Evolutionary conservation across 2,113 vertebrate species (phyloP).

Genomic region (Rousettus leschenaultii): DNA sequence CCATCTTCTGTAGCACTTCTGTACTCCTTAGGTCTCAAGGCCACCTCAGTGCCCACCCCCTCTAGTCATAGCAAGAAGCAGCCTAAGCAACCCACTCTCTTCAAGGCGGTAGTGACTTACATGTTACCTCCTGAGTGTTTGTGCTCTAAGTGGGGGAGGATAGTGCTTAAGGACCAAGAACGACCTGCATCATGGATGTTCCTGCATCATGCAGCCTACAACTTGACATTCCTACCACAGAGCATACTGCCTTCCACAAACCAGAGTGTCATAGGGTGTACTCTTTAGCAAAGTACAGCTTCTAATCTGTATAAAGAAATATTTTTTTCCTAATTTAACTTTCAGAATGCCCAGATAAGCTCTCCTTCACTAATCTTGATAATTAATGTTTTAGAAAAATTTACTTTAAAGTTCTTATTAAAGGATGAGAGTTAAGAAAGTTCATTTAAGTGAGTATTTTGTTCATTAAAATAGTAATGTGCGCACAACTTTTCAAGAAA

Average conservation of each 20-base stretch:
- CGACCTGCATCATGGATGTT: not conserved
- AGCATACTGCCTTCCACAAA: not conserved
- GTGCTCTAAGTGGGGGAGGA: not conserved
- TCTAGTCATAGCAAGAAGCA: not conserved
- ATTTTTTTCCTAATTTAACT: not conserved
- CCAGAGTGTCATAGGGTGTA: fast-evolving
- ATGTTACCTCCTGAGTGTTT: not conserved
- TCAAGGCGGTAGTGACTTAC: not conserved
- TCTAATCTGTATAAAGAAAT: not conserved
- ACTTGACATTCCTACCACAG: not conserved
- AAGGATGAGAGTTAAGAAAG: not conserved
- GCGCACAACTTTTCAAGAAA: not conserved
- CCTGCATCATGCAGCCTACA: not conserved
- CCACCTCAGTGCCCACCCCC: not conserved
- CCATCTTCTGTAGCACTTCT: not conserved
- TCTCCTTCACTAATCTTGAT: not conserved
- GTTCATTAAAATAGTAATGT: not conserved
- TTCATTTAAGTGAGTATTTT: not conserved
- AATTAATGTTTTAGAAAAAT: not conserved
- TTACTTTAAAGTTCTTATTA: not conserved
- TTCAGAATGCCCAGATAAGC: not conserved
- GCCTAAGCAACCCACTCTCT: not conserved
- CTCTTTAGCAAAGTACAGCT: not conserved
- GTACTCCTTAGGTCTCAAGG: not conserved
- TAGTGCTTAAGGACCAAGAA: not conserved